Percentiles rank a stretch among this genome's conserved stretches.
phyloP scores from a whole-genome alignment of 2,888 invertebrate genomes.

The Cataglyphis albicans region DNA sequence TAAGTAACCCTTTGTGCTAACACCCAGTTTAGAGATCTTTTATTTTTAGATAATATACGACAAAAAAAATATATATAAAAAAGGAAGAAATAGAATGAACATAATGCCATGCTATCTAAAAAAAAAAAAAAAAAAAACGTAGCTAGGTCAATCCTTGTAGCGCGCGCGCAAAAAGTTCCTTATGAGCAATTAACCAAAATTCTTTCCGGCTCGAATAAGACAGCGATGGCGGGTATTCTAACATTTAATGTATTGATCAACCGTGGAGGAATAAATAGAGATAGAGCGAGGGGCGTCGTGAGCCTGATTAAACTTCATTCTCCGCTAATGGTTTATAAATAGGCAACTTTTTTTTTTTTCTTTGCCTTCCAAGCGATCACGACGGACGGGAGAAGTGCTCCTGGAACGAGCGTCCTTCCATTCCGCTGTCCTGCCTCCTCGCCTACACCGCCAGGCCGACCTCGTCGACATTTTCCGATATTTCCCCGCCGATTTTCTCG shows the following conservation, averaged over 20 bases:
- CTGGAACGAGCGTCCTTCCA: constrained; percentile 53
- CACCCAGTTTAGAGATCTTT: background rate
- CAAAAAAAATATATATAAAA: constrained; percentile 4
- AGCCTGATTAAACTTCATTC: constrained; percentile 79
- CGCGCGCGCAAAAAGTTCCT: constrained; percentile 43
- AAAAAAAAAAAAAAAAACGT: background rate
- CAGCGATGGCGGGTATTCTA: constrained; percentile 64
- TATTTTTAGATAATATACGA: constrained; percentile 1
- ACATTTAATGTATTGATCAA: constrained; percentile 79
- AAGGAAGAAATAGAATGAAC: background rate
- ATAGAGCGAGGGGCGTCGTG: constrained; percentile 62
- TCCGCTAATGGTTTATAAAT: constrained; percentile 79
- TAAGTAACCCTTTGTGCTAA: background rate
- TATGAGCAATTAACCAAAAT: constrained; percentile 69
- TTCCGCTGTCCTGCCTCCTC: constrained; percentile 53
- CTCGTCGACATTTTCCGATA: constrained; percentile 48
- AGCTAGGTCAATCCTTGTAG: constrained; percentile 11
- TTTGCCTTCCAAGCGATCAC: constrained; percentile 47
- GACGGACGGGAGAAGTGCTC: constrained; percentile 47
- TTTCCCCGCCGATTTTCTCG: constrained; percentile 44
- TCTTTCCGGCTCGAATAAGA: constrained; percentile 54
- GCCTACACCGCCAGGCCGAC: constrained; percentile 31
- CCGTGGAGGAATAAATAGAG: constrained; percentile 77
- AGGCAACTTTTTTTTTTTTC: constrained; percentile 69
- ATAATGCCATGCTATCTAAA: background rate